These are phyloP conservation scores for Drosophila sulfurigaster DNA, from an alignment of 1,140 invertebrate species.

Conservation along the genomic window DNA sequence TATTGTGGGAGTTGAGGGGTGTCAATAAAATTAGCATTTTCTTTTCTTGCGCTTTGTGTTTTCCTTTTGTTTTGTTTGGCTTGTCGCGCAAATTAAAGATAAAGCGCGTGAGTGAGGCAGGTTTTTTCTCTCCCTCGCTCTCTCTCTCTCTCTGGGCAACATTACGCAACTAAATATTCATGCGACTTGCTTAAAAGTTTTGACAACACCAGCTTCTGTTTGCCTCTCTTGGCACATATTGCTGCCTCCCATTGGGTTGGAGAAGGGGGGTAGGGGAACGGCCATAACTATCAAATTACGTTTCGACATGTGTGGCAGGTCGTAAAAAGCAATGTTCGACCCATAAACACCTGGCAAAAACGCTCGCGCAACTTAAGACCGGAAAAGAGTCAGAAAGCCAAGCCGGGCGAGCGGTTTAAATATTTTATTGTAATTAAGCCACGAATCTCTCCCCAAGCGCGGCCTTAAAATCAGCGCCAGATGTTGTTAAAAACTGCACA, in stretches of 20 bases:
- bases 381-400: neutral
- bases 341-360: constrained; percentile 54
- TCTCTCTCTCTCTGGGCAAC: constrained; percentile 13
- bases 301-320: constrained; percentile 59
- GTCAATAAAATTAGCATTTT: constrained; percentile 82
- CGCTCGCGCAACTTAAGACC: constrained; percentile 23
- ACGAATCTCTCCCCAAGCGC: constrained; percentile 67
- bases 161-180: constrained; percentile 82
- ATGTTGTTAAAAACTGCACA: constrained; percentile 25
- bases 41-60: constrained; percentile 61
- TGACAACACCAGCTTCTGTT: constrained; percentile 15
- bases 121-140: too few species aligned
- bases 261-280: neutral
- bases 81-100: constrained; percentile 76
- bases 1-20: constrained; percentile 27
- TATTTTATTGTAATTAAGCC: constrained; percentile 78
- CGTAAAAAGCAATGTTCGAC: constrained; percentile 56
- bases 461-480: constrained; percentile 43
- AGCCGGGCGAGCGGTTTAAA: constrained; percentile 52
- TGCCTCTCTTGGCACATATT: constrained; percentile 19
- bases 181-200: constrained; percentile 61
- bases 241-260: constrained; percentile 8
- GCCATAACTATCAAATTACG: constrained; percentile 78
- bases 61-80: constrained; percentile 56
- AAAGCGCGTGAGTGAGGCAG: neutral